Percentiles rank a stretch among this genome's conserved stretches.
Evolutionary conservation across 2,797 vertebrate genomes (phyloP).

Genomic region (Myotis daubentonii): DNA sequence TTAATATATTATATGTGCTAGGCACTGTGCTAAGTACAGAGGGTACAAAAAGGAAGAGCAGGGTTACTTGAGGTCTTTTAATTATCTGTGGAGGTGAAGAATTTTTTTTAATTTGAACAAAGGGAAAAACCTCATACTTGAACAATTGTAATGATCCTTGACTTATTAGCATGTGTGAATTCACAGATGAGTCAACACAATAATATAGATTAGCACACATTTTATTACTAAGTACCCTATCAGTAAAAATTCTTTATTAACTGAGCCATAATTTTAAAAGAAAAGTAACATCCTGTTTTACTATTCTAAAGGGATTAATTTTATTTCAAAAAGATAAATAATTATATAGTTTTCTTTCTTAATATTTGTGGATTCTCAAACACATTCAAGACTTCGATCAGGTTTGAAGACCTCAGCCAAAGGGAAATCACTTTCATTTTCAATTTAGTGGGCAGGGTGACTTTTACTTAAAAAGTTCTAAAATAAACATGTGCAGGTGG

Average conservation of each 20-base stretch:
- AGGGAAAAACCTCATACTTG: not conserved
- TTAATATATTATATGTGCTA: not conserved
- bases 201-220: not conserved
- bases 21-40: not conserved
- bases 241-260: conserved; percentile 47
- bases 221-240: conserved; percentile 35
- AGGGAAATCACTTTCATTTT: not conserved
- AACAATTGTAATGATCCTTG: conserved; percentile 16
- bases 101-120: conserved; percentile 5
- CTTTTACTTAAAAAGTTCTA: conserved; percentile 39
- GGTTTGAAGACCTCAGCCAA: conserved; percentile 23
- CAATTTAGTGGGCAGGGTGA: conserved; percentile 26
- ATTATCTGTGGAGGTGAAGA: not conserved
- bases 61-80: not conserved
- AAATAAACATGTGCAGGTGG: not conserved
- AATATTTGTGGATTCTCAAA: conserved; percentile 15
- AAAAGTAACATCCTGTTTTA: conserved; percentile 44
- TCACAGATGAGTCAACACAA: conserved; percentile 16
- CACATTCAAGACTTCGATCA: conserved; percentile 9
- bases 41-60: not conserved
- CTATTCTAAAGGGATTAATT: not conserved
- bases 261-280: not conserved
- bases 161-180: not conserved
- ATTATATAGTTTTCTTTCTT: not conserved
- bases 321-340: conserved; percentile 18